Conservation (phyloP, 2,797 vertebrate species). For the Crenuchus spilurus region DNA sequence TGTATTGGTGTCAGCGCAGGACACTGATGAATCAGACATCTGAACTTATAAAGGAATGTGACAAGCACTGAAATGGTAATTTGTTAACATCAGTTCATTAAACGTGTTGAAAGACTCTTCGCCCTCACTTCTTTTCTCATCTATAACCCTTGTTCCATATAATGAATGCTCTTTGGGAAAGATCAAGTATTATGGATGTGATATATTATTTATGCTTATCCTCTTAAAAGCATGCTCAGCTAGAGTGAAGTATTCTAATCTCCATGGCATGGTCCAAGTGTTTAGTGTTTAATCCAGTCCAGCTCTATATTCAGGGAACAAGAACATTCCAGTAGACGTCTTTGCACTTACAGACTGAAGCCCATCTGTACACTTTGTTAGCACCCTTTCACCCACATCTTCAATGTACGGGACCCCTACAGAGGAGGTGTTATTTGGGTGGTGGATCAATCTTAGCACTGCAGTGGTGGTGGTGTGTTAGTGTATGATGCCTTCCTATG, state of each 20-base stretch:
- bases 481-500: too few relatives aligned
- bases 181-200: neutral
- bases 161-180: conserved; percentile 4
- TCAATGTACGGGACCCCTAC: too few relatives aligned
- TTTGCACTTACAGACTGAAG: too few relatives aligned
- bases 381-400: too few relatives aligned
- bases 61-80: conserved; percentile 1
- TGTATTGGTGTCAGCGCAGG: neutral
- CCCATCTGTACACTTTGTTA: too few relatives aligned
- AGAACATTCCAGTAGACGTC: too few relatives aligned
- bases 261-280: neutral
- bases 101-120: neutral
- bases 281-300: neutral
- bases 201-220: neutral
- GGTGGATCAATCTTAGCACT: too few relatives aligned
- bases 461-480: too few relatives aligned
- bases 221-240: neutral
- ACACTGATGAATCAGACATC: conserved; percentile 3
- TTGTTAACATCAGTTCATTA: conserved; percentile 4
- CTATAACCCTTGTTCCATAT: neutral
- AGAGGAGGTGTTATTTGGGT: too few relatives aligned
- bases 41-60: neutral
- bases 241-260: neutral
- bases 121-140: neutral
- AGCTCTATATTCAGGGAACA: neutral